Evolutionary conservation across 2,113 vertebrate species (phyloP).

Genomic region (Cranoglanis bouderius): DNA sequence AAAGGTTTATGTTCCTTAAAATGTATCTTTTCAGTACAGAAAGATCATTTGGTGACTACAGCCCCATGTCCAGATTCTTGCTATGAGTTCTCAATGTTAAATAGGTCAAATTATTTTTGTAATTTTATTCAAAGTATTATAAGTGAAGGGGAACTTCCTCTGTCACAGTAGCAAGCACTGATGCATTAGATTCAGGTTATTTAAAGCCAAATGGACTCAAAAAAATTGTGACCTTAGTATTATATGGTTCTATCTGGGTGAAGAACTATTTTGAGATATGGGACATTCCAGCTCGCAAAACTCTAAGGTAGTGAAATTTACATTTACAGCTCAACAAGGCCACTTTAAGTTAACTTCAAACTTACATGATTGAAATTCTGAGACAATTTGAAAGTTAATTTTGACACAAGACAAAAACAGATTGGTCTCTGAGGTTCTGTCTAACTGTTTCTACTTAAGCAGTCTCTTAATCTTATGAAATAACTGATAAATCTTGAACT

Average conservation of each 20-base stretch:
- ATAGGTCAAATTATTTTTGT: background rate
- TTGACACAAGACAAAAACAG: background rate
- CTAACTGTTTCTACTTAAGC: background rate
- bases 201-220: conserved; percentile 3
- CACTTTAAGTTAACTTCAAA: background rate
- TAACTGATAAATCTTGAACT: background rate
- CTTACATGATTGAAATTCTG: background rate
- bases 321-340: background rate
- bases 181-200: background rate
- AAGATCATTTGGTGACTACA: background rate
- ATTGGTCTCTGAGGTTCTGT: background rate
- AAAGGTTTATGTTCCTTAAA: background rate
- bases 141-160: background rate
- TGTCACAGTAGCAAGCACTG: background rate
- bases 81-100: background rate
- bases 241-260: background rate
- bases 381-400: background rate
- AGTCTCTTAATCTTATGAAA: background rate
- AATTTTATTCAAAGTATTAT: background rate
- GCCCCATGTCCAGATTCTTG: background rate
- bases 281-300: background rate
- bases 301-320: background rate
- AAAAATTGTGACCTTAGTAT: background rate
- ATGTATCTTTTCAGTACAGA: background rate
- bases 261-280: conserved; percentile 6